Conservation (phyloP, 2,888 invertebrate species). For the Tribolium freemani region DNA sequence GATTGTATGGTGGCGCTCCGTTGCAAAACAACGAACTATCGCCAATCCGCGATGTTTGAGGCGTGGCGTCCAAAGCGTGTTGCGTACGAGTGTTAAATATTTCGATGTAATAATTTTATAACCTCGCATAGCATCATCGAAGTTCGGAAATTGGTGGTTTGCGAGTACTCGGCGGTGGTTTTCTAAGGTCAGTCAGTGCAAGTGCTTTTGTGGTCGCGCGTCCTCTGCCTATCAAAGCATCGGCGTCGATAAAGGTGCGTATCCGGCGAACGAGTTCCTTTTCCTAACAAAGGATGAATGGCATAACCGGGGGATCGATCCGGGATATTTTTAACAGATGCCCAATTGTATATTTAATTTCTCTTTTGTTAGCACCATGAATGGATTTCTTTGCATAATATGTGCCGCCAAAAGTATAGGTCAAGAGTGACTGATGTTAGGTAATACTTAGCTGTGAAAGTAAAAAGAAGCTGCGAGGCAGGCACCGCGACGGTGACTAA, state of each 20-base stretch:
- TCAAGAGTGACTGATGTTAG: background rate
- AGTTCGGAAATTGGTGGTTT: conserved; percentile 6
- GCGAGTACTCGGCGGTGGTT: too few relatives aligned
- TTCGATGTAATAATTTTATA: conserved; percentile 14
- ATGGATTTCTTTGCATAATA: too few relatives aligned
- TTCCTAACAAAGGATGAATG: conserved; percentile 36
- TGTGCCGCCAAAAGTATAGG: too few relatives aligned
- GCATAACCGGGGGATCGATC: conserved; percentile 30
- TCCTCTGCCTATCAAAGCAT: background rate
- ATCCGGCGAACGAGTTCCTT: conserved; percentile 15
- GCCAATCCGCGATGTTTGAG: conserved; percentile 25
- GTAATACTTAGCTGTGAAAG: background rate
- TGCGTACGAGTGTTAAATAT: conserved; percentile 12
- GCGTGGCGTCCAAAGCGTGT: conserved; percentile 43
- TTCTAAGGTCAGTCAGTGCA: background rate
- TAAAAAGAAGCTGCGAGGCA: conserved; percentile 2
- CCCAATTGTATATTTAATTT: conserved; percentile 4
- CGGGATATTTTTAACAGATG: conserved; percentile 9
- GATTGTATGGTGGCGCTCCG: conserved; percentile 34
- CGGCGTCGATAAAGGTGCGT: conserved; percentile 21
- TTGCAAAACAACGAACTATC: conserved; percentile 18
- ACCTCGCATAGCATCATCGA: conserved; percentile 10
- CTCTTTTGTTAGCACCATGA: background rate
- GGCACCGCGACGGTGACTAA: conserved; percentile 2
- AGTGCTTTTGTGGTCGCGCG: conserved; percentile 22